Evolutionary conservation across 2,888 invertebrate species (phyloP).

Genomic region (Thymelicus lineola): DNA sequence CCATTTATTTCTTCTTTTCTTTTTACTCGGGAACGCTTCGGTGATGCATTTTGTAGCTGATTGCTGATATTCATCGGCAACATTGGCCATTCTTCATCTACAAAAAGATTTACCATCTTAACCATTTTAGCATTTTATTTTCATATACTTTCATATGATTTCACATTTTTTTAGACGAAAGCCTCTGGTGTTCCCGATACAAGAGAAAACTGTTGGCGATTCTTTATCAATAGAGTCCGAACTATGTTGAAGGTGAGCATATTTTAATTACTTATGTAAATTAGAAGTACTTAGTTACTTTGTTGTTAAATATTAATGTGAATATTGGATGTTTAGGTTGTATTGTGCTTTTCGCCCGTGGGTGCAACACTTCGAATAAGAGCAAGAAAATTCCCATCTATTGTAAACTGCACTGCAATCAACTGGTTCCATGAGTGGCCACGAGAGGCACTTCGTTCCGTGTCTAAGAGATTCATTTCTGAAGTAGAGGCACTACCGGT

Average conservation of each 20-base stretch:
- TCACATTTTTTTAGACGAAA: constrained; percentile 89
- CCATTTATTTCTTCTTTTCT: too few relatives aligned
- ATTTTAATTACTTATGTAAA: not conserved
- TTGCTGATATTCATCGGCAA: too few relatives aligned
- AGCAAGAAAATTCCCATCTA: constrained; percentile 96
- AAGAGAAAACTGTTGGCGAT: constrained; percentile 97
- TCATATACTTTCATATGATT: too few relatives aligned
- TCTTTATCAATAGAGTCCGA: constrained; percentile 96
- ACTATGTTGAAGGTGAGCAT: constrained; percentile 86
- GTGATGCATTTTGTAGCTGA: too few relatives aligned
- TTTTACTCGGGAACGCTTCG: too few relatives aligned
- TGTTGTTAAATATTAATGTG: not conserved
- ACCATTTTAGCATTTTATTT: not conserved
- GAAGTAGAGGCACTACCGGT: constrained; percentile 91
- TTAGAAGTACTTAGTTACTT: too few relatives aligned
- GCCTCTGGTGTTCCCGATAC: constrained; percentile 93
- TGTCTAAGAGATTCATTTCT: constrained; percentile 92
- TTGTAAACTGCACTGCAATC: constrained; percentile 96
- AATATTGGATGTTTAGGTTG: constrained; percentile 73
- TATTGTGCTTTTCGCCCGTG: constrained; percentile 97
- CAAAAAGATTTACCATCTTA: too few relatives aligned
- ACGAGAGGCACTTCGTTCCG: constrained; percentile 94
- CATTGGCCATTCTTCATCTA: too few relatives aligned
- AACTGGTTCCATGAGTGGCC: constrained; percentile 99
- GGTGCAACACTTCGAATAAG: constrained; percentile 94